phyloP scores from a whole-genome alignment of 2,113 vertebrate species.

The Anas platyrhynchos region DNA sequence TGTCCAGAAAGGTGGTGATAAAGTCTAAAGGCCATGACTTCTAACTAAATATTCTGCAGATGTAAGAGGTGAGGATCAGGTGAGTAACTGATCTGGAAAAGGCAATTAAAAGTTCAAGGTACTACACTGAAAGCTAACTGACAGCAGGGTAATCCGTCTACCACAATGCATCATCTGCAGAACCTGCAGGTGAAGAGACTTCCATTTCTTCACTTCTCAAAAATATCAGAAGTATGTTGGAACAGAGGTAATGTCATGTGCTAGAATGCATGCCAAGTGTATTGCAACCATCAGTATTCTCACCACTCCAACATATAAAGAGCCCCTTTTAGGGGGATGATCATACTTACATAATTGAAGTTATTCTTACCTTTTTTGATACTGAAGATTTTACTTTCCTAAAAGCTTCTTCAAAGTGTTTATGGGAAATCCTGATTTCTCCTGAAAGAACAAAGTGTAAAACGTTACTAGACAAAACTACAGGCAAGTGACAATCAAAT shows the following conservation, averaged over 20 bases:
- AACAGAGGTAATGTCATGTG: background rate
- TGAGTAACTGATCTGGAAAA: background rate
- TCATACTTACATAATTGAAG: background rate
- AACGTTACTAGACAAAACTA: background rate
- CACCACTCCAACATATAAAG: background rate
- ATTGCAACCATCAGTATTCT: background rate
- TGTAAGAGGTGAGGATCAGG: background rate
- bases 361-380: constrained; percentile 86
- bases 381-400: constrained; percentile 89
- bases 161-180: background rate
- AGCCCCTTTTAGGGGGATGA: background rate
- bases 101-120: background rate
- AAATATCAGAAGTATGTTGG: background rate
- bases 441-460: constrained; percentile 42
- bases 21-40: background rate
- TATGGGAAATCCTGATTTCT: constrained; percentile 81
- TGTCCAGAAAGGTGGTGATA: background rate
- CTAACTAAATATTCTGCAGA: background rate
- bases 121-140: background rate
- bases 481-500: background rate
- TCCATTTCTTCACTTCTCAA: background rate
- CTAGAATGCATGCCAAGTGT: background rate
- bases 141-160: background rate
- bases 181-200: background rate
- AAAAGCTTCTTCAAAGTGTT: constrained; percentile 92